These are phyloP conservation scores for Eulemur albifrons DNA, from an alignment of 2,797 vertebrate genomes.

Conservation along the genomic window DNA sequence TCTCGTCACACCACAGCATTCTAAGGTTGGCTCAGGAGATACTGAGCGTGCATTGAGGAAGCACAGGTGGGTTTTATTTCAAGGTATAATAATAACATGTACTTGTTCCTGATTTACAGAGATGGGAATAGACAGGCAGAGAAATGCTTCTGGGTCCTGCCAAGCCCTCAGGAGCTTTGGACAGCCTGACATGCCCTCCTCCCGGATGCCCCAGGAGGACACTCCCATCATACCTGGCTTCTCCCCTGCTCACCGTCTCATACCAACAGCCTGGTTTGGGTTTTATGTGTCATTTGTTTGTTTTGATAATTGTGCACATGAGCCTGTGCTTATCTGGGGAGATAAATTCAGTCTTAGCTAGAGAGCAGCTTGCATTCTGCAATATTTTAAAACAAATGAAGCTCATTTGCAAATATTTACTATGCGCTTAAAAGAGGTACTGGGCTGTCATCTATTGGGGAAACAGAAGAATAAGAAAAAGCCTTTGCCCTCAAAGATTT, in stretches of 20 bases:
- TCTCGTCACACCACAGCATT: not conserved
- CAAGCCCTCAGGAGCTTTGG: not conserved
- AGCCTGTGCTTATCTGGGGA: not conserved
- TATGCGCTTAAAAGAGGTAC: not conserved
- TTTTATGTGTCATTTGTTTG: not conserved
- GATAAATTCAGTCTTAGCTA: not conserved
- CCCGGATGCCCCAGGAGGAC: not conserved
- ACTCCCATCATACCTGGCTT: not conserved
- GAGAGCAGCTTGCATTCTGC: not conserved
- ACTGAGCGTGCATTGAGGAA: not conserved
- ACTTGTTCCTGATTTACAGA: not conserved
- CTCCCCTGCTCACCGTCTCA: not conserved
- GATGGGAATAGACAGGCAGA: not conserved
- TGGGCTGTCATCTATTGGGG: not conserved
- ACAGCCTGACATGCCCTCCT: not conserved
- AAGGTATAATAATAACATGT: not conserved
- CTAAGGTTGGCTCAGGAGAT: not conserved
- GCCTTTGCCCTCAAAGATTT: not conserved
- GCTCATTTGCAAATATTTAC: not conserved
- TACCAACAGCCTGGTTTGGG: not conserved
- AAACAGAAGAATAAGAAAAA: not conserved
- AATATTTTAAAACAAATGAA: not conserved
- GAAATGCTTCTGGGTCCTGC: not conserved
- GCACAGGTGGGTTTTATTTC: not conserved
- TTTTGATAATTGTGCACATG: not conserved